Evolutionary conservation across 2,888 invertebrate genomes (phyloP).

Genomic region (Blera fallax): DNA sequence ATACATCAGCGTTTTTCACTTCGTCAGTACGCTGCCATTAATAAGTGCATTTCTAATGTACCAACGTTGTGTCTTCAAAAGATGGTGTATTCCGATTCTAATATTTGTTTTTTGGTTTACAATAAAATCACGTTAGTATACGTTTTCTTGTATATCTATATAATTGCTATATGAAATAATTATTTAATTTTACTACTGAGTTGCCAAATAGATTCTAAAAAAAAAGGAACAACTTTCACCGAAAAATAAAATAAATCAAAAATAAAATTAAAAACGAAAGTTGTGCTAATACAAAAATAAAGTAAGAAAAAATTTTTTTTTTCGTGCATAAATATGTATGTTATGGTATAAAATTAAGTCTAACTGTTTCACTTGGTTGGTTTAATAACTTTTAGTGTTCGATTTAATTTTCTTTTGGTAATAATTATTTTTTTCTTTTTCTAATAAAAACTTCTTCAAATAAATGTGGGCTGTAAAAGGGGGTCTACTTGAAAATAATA

Average conservation of each 20-base stretch:
- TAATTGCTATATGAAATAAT: conserved; percentile 16
- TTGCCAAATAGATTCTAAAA: conserved; percentile 12
- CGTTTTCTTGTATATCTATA: conserved; percentile 2
- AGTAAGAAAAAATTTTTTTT: conserved; percentile 10
- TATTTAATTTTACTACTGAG: conserved; percentile 13
- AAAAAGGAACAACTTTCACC: conserved; percentile 42
- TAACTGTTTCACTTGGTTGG: conserved; percentile 29
- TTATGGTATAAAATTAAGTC: conserved; percentile 52
- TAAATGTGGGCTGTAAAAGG: conserved; percentile 15
- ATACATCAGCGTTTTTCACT: not conserved
- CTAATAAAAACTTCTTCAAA: conserved; percentile 13
- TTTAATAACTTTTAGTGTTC: conserved; percentile 38
- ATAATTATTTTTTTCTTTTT: not conserved
- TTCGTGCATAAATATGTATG: conserved; percentile 38
- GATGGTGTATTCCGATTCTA: not conserved
- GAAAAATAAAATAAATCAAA: conserved; percentile 13
- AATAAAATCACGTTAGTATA: conserved; percentile 53
- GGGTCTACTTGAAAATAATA: conserved; percentile 6
- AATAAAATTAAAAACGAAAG: conserved; percentile 22
- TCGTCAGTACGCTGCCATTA: not conserved
- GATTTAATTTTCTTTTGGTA: conserved; percentile 7
- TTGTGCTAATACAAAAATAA: conserved; percentile 34
- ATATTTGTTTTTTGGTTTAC: conserved; percentile 35
- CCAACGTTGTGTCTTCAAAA: not conserved
- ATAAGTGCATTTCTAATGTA: not conserved